Evolutionary conservation across 1,140 invertebrate genomes (phyloP), one percentile per base, ranked within the genome.

Genomic region (Brachionus paranguensis): DNA sequence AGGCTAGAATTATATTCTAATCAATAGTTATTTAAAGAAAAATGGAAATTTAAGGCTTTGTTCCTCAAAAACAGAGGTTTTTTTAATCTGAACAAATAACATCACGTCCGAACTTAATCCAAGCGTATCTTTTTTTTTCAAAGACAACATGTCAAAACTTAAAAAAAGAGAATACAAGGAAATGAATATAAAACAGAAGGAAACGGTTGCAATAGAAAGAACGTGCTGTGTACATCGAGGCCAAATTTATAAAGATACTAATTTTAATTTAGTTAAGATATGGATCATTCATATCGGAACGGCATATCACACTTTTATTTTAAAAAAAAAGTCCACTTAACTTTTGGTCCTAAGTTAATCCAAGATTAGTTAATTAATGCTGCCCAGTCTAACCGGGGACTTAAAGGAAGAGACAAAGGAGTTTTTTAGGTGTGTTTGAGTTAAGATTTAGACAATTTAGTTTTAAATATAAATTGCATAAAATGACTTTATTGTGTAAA

Each of bases 401-500:
- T 60, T 60, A 60, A 60, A 60, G 20, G 53, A 20, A 24, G 53
- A 60, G 53, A 60, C 53, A 60, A 60, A 60, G 17, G 20, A 60
- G 53, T 60, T 60, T 60, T 20, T 60, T 60, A 27, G 20, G 20
- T 60, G 53, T 60, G 20, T 60, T 60, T 60, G 53, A 60, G 1
- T 60, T 60, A 10, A 60, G 53, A 60, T 60, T 60, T 60, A 60
- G 53, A 60, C 53, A 20, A 60, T 60, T 60, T 37, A 3, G 33
- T 37, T 60, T 60, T 60, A n/a, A 47, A 47, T 60, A 60, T 60
- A 60, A 60, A 60, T 60, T 60, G 53, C 53, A 60, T 60, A 60
- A 60, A 60, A 60, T 60, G 53, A 60, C 53, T 60, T 60, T 60
- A 60, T 60, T 60, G 53, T 60, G 53, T 60, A 60, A 60, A 60